Percentiles rank a stretch among this genome's conserved stretches.
These are phyloP conservation scores for Orchestia grillus DNA, from an alignment of 1,140 invertebrate genomes.

Conservation along the genomic window DNA sequence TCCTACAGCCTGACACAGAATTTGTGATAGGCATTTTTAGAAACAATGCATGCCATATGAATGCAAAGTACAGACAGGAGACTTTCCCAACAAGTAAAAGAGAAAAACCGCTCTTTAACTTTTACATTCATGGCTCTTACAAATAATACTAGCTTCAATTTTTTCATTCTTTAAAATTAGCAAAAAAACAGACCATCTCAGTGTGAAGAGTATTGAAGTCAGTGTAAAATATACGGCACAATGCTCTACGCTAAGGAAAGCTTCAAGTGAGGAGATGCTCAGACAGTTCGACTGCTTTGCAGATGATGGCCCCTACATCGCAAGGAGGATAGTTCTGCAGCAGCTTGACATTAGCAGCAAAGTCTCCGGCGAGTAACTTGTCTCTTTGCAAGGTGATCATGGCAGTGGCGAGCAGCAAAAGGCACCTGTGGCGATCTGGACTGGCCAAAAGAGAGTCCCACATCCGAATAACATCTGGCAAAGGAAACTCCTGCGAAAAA, in stretches of 20 bases:
- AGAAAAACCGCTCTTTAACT: too few species aligned
- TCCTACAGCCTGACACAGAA: background rate
- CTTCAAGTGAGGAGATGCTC: constrained; percentile 2
- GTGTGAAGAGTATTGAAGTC: background rate
- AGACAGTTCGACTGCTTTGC: constrained; percentile 29
- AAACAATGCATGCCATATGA: background rate
- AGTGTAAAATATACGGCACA: background rate
- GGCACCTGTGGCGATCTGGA: constrained; percentile 87
- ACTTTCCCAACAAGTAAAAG: background rate
- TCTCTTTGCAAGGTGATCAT: constrained; percentile 93
- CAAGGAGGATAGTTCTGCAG: constrained; percentile 75
- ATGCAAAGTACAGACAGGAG: background rate
- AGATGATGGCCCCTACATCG: constrained; percentile 48
- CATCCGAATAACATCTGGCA: constrained; percentile 94
- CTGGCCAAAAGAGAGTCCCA: constrained; percentile 97
- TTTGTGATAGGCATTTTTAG: background rate
- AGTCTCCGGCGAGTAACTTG: constrained; percentile 86
- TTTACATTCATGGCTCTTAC: background rate
- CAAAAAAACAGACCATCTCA: background rate
- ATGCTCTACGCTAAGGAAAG: background rate
- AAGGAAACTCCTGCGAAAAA: constrained; percentile 95
- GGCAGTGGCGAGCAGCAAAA: constrained; percentile 92
- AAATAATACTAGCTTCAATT: background rate
- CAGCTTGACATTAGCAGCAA: constrained; percentile 93
- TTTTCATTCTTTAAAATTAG: background rate